Conservation (phyloP, 2,888 invertebrate species). For the Netelia melanura region DNA sequence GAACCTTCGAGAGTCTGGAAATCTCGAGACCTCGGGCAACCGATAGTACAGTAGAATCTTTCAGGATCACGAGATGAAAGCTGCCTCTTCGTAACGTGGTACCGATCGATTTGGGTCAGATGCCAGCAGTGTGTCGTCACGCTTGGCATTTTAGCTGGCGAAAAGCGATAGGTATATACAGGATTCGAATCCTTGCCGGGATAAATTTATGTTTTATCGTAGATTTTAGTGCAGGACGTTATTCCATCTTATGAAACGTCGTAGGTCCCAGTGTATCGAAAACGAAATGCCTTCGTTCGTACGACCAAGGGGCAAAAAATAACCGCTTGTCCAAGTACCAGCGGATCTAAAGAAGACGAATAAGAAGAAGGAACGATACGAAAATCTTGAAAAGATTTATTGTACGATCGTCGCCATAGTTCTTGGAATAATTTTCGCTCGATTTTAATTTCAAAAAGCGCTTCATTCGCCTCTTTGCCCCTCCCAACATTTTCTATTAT, state of each 20-base stretch:
- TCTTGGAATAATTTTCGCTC: neutral
- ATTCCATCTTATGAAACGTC: too few relatives aligned
- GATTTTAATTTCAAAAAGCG: neutral
- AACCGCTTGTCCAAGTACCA: too few relatives aligned
- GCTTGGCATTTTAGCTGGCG: neutral
- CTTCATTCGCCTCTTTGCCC: neutral
- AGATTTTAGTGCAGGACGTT: too few relatives aligned
- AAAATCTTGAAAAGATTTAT: neutral
- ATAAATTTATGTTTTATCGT: too few relatives aligned
- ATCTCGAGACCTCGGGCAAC: neutral
- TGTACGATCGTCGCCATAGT: too few relatives aligned
- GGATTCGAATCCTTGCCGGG: too few relatives aligned
- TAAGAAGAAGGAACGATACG: neutral
- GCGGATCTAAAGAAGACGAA: neutral
- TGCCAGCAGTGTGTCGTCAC: neutral
- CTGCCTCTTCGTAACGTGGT: neutral
- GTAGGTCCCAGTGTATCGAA: too few relatives aligned
- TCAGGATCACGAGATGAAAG: neutral
- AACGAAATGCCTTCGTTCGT: too few relatives aligned
- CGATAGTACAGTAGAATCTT: neutral
- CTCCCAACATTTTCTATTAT: neutral
- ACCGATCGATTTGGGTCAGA: neutral
- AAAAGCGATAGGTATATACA: too few relatives aligned
- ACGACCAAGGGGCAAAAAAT: too few relatives aligned
- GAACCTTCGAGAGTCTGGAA: neutral